Base-by-base conservation (phyloP, 1,140 invertebrate genomes). In the Psix sp. region DNA sequence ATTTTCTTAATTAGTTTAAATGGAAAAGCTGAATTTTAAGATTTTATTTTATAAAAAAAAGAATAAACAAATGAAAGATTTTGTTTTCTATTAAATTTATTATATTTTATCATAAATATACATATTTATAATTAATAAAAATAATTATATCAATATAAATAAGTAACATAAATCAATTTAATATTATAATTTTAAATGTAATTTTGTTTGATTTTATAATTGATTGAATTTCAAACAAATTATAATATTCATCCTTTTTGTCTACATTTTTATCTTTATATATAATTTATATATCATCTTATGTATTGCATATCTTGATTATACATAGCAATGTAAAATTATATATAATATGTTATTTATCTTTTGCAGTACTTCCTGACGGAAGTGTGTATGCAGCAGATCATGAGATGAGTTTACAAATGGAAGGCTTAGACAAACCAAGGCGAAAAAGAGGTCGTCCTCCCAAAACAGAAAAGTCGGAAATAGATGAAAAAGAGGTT, bases 371-470 rank as follows among this genome's bases (percentile, higher is more conserved):
- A 71, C 48, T 88, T 45, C 84, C 88, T 33, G 88, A 90, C 78
- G 89, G 88, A 17, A 87, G 87, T 21, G 74, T 91, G 52, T 91
- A 89, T 76, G 80, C 87, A 16, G 77, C 84, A 0, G 89, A 90
- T 9, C 90, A 91, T 79, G 88, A 89, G 60, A 86, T 91, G 74
- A 82, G 87, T 31, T 77, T 90, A 18, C 87, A 88, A 87, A 90
- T 91, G 49, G 89, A 91, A 72, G 92, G 91, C 0, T 81, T 92
- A 31, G 89, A 90, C 26, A 91, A 89, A 74, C 91, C 91, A 2
- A 90, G 88, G 79, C 83, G 90, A 56, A 94, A 93, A 84, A 82
- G 92, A 43, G 92, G 92, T 4, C 84, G 92, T 48, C 92, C 92
- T 2, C 90, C 90, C 1, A 93, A 93, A 86, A 17, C 52, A 40